Conservation (phyloP, 2,888 invertebrate genomes). For the Cylloceria caligata region DNA sequence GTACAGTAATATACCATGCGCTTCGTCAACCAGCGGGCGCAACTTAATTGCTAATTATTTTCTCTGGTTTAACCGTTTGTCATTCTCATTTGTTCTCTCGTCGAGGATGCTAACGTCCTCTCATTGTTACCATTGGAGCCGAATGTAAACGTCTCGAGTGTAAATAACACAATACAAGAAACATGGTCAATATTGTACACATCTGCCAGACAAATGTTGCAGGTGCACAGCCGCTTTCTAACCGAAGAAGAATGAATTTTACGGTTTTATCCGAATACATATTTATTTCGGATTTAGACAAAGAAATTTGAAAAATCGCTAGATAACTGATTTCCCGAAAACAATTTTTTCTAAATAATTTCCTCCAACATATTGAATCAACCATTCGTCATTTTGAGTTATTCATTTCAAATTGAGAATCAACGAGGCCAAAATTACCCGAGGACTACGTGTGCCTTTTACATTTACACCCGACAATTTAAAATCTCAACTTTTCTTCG, state of each 20-base stretch:
- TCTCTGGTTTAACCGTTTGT: slow-evolving; percentile 56
- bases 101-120: slow-evolving; percentile 14
- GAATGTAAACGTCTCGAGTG: slow-evolving; percentile 19
- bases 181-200: slow-evolving; percentile 4
- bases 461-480: too few relatives aligned
- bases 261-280: too few relatives aligned
- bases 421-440: too few relatives aligned
- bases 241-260: background rate
- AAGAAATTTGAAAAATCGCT: too few relatives aligned
- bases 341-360: too few relatives aligned
- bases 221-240: background rate
- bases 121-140: slow-evolving; percentile 24
- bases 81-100: slow-evolving; percentile 45
- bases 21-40: slow-evolving; percentile 47
- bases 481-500: too few relatives aligned
- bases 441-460: too few relatives aligned
- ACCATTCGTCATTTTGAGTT: too few relatives aligned
- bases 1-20: slow-evolving; percentile 21
- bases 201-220: background rate
- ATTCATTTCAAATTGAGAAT: too few relatives aligned
- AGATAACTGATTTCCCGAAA: too few relatives aligned
- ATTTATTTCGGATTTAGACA: background rate
- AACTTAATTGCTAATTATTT: slow-evolving; percentile 66
- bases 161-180: slow-evolving; percentile 26
- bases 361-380: too few relatives aligned